Base-by-base conservation (phyloP, 2,797 vertebrate species). In the Neosalanx taihuensis region DNA sequence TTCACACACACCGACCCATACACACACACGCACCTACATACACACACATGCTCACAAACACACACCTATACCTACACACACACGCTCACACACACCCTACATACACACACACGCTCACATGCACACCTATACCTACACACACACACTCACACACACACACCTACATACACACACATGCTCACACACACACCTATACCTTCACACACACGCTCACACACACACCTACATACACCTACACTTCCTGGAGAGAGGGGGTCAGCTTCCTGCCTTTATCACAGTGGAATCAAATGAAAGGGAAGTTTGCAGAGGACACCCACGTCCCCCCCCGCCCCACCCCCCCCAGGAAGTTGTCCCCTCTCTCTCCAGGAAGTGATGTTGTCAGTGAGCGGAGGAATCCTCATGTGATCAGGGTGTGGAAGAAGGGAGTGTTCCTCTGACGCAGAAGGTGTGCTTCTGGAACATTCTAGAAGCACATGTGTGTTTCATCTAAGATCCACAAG, bases 1-100 rank as follows among this genome's bases (percentile, higher is more conserved):
- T 18, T 82, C 79, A 81, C 75, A 78, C 83, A 79, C 63, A 70
- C 79, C 77, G 82, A 82, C 15, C 1, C 30, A 49, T 18, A 83
- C 79, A 81, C 75, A 78, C 83, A 79, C 63, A 70, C 79, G 20
- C 18, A 49, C 23, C 23, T 26, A 26, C 23, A 26, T 26, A 26
- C 23, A 26, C 23, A 26, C 23, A 26, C 23, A 26, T 26, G 23
- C 23, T 1, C 23, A 26, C 1, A 26, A 1, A 26, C 23, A 26
- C 23, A 26, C 23, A 26, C 23, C 1, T 26, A 26, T 26, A 26
- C 23, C 23, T 26, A 26, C 23, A 26, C 23, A 26, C 23, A 26
- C 23, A 26, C 23, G 23, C 23, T 26, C 23, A 26, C 23, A 26
- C 23, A n/a, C n/a, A 26, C 23, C n/a, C n/a, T n/a, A 26, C 23